Percentiles rank a stretch among this genome's conserved stretches.
Evolutionary conservation across 1,140 invertebrate species (phyloP).

Genomic region (Neocloeon triangulifer): DNA sequence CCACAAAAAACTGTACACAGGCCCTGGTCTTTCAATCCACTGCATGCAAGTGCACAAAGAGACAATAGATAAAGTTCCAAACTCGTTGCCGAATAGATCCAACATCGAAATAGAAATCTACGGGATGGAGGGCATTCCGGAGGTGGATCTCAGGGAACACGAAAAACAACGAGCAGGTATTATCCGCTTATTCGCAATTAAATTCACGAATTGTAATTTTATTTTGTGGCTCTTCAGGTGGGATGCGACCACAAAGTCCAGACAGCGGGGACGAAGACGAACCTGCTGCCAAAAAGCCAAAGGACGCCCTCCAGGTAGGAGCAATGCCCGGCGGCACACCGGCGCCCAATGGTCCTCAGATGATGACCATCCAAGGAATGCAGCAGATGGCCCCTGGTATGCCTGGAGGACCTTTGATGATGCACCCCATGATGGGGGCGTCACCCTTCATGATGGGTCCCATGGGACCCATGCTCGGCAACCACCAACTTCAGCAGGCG

Average conservation of each 20-base stretch:
- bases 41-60: constrained; percentile 99
- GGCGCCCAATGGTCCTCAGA: constrained; percentile 18
- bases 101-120: constrained; percentile 99
- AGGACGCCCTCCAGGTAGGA: constrained; percentile 33
- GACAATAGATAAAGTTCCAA: constrained; percentile 98
- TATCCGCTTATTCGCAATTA: too few species aligned
- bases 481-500: constrained; percentile 9
- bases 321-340: constrained; percentile 17
- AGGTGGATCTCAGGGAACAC: constrained; percentile 83
- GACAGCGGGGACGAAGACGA: constrained; percentile 50
- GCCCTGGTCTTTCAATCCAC: constrained; percentile 94
- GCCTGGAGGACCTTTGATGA: constrained; percentile 24
- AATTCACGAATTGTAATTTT: neutral
- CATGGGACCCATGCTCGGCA: constrained; percentile 34
- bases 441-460: too few species aligned
- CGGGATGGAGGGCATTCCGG: constrained; percentile 99
- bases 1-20: constrained; percentile 98
- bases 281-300: constrained; percentile 42
- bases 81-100: constrained; percentile 89
- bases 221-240: constrained; percentile 11
- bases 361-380: constrained; percentile 27
- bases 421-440: constrained; percentile 50
- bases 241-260: constrained; percentile 23
- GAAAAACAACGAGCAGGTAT: constrained; percentile 56
- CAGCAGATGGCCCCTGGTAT: constrained; percentile 28